Evolutionary conservation across 2,113 vertebrate genomes (phyloP).

Genomic region (Megalops atlanticus): DNA sequence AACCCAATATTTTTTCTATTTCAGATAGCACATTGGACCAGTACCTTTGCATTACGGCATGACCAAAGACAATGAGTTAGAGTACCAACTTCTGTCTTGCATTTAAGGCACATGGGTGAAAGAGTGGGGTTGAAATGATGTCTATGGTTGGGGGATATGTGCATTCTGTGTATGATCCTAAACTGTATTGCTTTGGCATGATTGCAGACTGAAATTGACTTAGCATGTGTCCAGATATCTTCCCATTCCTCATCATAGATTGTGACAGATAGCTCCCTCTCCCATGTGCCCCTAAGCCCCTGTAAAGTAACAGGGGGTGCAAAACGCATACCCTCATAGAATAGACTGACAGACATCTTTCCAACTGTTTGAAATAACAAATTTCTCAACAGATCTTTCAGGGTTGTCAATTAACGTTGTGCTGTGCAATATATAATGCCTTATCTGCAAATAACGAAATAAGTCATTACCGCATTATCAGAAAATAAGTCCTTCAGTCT

Average conservation of each 20-base stretch:
- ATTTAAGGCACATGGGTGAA: neutral
- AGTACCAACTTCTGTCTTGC: neutral
- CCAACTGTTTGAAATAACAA: neutral
- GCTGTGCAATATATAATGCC: slow-evolving; percentile 6
- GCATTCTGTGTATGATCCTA: slow-evolving; percentile 21
- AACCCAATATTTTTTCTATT: too few relatives aligned
- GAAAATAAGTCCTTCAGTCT: neutral
- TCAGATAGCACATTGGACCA: neutral
- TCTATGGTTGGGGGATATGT: neutral
- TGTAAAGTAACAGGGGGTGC: neutral
- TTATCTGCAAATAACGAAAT: slow-evolving; percentile 28
- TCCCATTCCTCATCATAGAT: neutral
- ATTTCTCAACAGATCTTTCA: neutral
- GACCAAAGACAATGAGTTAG: neutral
- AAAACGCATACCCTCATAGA: neutral
- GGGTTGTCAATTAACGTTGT: neutral
- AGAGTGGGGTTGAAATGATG: neutral
- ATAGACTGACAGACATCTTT: neutral
- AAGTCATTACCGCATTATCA: neutral
- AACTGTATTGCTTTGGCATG: slow-evolving; percentile 15
- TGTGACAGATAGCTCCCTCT: slow-evolving; percentile 3
- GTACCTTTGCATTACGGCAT: neutral
- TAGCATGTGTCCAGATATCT: slow-evolving; percentile 6
- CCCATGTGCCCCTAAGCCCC: neutral
- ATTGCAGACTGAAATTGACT: slow-evolving; percentile 26